Evolutionary conservation across 1,140 invertebrate genomes (phyloP), one percentile per base, ranked within the genome.

Genomic region (Bombus consobrinus): DNA sequence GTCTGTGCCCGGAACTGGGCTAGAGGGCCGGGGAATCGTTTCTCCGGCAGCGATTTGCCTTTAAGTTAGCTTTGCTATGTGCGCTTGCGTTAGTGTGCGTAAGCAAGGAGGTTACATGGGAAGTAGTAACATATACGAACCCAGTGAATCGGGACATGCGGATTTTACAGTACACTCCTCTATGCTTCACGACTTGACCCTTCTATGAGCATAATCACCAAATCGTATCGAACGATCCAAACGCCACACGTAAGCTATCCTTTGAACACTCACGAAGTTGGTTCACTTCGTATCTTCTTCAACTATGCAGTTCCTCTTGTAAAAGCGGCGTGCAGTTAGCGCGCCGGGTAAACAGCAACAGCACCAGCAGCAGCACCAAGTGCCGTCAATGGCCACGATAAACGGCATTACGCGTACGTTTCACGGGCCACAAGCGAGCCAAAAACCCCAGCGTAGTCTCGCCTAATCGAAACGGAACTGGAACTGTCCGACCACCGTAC

Each of bases 391-490:
- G 87, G 69, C 75, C 81, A 90, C 83, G 88, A 77, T 88, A 89
- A 91, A 90, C 91, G 89, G 79, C 88, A 88, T 90, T 82, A 87
- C 86, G 86, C 88, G 86, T 89, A 83, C 82, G 74, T 76, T 81
- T 77, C 47, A 75, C 81, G 66, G 85, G 77, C 76, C 75, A 71
- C 62, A 47, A 87, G 79, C 82, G 75, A 90, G 84, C 90, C 87
- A 85, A 91, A 91, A 91, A 87, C 81, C 84, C 86, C 83, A 72
- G 81, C 79, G 88, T 90, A 89, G 88, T 90, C 89, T 90, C 89
- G 89, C 89, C 91, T 93, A 93, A 93, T 93, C 93, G 91, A 93
- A 93, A 93, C 92, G 93, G 92, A 93, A 93, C 92, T 93, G 92
- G 90, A 93, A 93, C 92, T 92, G 91, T 92, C 92, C 88, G 92